Evolutionary conservation across 2,113 vertebrate genomes (phyloP).

Genomic region (Brienomyrus longianalis): DNA sequence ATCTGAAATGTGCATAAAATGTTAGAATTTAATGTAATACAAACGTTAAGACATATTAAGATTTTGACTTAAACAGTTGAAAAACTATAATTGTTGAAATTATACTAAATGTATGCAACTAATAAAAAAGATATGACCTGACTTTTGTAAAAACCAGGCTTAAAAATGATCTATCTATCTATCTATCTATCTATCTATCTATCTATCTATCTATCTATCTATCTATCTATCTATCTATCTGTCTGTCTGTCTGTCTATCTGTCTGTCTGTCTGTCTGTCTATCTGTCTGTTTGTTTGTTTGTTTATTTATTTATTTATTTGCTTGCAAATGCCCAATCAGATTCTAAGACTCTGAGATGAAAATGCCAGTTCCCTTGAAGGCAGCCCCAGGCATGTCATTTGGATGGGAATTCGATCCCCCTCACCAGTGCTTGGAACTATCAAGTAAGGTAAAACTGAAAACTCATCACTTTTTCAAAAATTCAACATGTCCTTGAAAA

Average conservation of each 20-base stretch:
- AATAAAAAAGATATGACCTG: neutral
- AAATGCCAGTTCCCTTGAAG: conserved; percentile 91
- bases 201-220: conserved; percentile 17
- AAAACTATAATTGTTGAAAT: neutral
- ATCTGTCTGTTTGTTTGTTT: neutral
- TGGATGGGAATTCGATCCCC: conserved; percentile 89
- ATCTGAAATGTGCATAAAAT: neutral
- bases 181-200: too few relatives aligned
- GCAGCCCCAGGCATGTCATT: conserved; percentile 92
- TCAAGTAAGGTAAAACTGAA: conserved; percentile 86
- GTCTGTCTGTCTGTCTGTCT: neutral
- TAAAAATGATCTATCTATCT: neutral
- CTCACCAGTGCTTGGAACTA: conserved; percentile 83
- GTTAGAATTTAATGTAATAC: neutral
- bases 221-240: neutral
- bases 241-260: conserved; percentile 19
- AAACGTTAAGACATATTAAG: neutral
- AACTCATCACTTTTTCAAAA: conserved; percentile 87
- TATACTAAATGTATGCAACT: neutral
- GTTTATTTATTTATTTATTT: conserved; percentile 24
- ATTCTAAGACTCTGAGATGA: conserved; percentile 74
- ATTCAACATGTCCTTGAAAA: conserved; percentile 79
- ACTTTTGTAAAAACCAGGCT: neutral
- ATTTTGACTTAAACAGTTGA: neutral
- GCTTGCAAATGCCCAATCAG: conserved; percentile 51